Conservation (phyloP, 1,140 invertebrate genomes). For the Argopecten irradians region DNA sequence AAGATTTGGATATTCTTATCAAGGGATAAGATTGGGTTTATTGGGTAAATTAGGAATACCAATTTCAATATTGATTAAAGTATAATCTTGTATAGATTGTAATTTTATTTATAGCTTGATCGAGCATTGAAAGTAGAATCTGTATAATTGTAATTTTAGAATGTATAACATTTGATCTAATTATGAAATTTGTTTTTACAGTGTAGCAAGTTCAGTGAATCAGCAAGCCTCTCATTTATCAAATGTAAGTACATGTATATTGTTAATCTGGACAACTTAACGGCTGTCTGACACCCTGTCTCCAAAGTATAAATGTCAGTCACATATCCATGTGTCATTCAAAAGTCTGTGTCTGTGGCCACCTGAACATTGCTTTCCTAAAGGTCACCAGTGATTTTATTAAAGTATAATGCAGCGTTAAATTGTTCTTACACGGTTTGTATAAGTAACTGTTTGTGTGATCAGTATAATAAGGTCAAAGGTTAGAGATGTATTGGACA, state of each 20-base stretch:
- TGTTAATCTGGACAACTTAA: not conserved
- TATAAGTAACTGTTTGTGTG: not conserved
- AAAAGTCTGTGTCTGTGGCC: not conserved
- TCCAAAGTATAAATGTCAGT: not conserved
- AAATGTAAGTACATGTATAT: slow-evolving; percentile 15
- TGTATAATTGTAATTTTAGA: too few relatives aligned
- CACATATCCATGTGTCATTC: not conserved
- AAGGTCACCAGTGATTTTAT: not conserved
- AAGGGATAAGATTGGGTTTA: too few relatives aligned
- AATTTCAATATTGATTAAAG: too few relatives aligned
- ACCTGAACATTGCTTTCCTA: not conserved
- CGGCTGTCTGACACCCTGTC: not conserved
- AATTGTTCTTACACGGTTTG: not conserved
- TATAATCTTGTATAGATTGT: too few relatives aligned
- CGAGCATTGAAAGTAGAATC: too few relatives aligned
- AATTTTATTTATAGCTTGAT: too few relatives aligned
- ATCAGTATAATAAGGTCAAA: too few relatives aligned
- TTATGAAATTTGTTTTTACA: not conserved
- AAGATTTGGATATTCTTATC: too few relatives aligned
- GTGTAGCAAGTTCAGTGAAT: not conserved
- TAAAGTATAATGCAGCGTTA: not conserved
- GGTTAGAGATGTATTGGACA: too few relatives aligned
- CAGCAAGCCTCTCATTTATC: slow-evolving; percentile 2
- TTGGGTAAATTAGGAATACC: too few relatives aligned
- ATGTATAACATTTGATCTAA: too few relatives aligned